phyloP scores from a whole-genome alignment of 2,113 vertebrate genomes.

The Struthio camelus region DNA sequence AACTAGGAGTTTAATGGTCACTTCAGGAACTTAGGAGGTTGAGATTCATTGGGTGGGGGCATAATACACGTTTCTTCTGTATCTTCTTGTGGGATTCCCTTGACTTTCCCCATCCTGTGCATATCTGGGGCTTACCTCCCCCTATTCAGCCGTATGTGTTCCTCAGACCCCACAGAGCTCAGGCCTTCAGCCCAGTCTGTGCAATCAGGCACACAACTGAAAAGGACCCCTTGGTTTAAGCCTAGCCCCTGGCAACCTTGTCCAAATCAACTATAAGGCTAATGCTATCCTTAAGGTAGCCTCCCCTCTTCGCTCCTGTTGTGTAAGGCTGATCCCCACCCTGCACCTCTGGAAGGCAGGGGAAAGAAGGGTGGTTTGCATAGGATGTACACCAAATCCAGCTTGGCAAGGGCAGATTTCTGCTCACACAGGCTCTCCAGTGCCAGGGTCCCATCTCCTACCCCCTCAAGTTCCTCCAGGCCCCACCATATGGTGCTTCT shows the following conservation, averaged over 20 bases:
- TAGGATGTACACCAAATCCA: too few species aligned
- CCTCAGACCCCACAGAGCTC: not conserved
- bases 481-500: too few species aligned
- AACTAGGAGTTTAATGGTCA: not conserved
- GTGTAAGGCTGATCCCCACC: too few species aligned
- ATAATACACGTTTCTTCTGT: not conserved
- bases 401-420: too few species aligned
- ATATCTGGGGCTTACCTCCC: not conserved
- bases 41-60: not conserved
- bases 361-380: too few species aligned
- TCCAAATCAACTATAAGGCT: too few species aligned
- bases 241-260: not conserved
- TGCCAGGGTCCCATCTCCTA: too few species aligned
- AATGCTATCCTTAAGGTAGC: too few species aligned
- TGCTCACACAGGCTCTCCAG: too few species aligned
- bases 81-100: not conserved
- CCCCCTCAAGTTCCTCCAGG: too few species aligned
- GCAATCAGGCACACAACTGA: not conserved
- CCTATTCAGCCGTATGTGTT: not conserved
- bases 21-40: not conserved
- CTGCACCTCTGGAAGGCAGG: too few species aligned
- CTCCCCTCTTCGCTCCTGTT: too few species aligned
- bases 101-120: not conserved
- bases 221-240: not conserved
- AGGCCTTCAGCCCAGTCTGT: not conserved